Conservation (phyloP, 2,888 invertebrate species). For the Erebia ligea region DNA sequence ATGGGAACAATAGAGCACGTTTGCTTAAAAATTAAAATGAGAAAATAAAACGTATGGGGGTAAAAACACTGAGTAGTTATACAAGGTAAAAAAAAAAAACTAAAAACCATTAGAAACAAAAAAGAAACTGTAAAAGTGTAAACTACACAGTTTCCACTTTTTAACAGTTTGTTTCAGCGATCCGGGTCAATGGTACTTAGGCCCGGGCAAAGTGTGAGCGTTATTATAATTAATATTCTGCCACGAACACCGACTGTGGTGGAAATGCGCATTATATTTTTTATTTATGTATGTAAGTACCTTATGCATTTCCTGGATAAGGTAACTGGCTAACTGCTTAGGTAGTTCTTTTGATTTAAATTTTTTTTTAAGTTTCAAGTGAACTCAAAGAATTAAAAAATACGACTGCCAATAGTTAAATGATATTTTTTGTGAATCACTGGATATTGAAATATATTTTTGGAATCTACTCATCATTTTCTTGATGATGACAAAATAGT, state of each 20-base stretch:
- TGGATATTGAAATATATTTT: no score
- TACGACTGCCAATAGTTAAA: no score
- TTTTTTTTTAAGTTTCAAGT: no score
- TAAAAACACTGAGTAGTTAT: not conserved
- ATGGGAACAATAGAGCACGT: no score
- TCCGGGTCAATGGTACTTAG: slow-evolving; percentile 32
- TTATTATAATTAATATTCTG: slow-evolving; percentile 32
- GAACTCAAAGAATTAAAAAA: no score
- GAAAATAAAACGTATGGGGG: no score
- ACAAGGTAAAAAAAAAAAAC: slow-evolving; percentile 13
- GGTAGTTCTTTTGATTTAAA: not conserved
- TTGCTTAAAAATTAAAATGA: no score
- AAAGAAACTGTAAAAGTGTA: slow-evolving; percentile 10
- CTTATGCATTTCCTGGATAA: not conserved
- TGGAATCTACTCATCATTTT: no score
- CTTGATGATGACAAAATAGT: no score
- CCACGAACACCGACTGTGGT: slow-evolving; percentile 5
- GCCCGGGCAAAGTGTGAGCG: slow-evolving; percentile 25
- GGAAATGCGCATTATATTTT: slow-evolving; percentile 8
- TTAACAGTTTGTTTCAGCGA: slow-evolving; percentile 32
- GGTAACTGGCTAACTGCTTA: no score
- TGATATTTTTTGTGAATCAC: no score
- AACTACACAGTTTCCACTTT: slow-evolving; percentile 27
- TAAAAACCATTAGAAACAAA: slow-evolving; percentile 22
- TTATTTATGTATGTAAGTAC: not conserved